Evolutionary conservation across 2,113 vertebrate genomes (phyloP), one percentile per base, ranked within the genome.

Genomic region (Deroptyus accipitrinus): DNA sequence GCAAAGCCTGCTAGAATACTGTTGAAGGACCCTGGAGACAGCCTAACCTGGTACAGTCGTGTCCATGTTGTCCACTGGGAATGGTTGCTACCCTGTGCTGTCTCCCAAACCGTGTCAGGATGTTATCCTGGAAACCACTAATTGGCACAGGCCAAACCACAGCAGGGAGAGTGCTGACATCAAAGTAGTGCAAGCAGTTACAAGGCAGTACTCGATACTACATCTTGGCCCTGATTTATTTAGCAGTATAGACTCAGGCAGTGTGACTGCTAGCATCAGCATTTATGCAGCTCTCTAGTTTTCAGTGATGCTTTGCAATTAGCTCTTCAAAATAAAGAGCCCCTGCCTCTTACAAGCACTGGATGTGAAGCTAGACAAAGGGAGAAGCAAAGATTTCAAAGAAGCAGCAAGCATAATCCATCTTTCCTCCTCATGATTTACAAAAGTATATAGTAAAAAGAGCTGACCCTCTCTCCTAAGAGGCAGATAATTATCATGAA

Each of bases 221-320:
- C 84, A n/a, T 86, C 87, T 88, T 93, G 80, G 81, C 76, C 72
- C 90, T 94, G 73, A 93, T 76, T 92, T 86, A 76, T 86, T 88
- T 76, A 77, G 80, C 42, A 52, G 67, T 61, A 33, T 54, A 86
- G 67, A 49, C 35, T 69, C 67, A 49, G 86, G 75, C 79, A 90
- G 27, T 9, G 49, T 91, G 90, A 69, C 59, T 92, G 83, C 87
- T 64, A 55, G 35, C 80, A 73, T 91, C 92, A 92, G 83, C 76
- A 23, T 88, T 95, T 92, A 37, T 73, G 76, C 62, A 76, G 42
- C 63, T 76, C 86, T 88, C 0, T 1, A 72, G 52, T 22, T 86
- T 94, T 83, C 63, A 91, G 76, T 68, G 76, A 59, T 72, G 59
- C 72, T 88, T 80, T 64, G 63, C 76, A 80, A 63, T 51, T 46